Base-by-base conservation (phyloP, 1,140 invertebrate species). In the Magallana angulata region DNA sequence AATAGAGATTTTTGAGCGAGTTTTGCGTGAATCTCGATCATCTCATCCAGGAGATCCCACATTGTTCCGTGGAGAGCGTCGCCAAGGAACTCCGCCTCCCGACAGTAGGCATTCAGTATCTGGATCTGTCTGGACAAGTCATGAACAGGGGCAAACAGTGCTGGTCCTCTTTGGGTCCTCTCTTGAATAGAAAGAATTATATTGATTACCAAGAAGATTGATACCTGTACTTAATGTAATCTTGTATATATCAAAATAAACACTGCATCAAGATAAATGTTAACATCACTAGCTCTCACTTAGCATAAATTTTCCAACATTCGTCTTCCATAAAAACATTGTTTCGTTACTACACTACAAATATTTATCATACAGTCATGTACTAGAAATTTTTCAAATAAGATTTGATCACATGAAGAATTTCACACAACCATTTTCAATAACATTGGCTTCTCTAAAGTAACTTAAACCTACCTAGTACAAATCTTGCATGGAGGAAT, bases 91-190 rank as follows among this genome's bases (percentile, higher is more conserved):
- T 94, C 94, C 0, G 94, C 92, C 85, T 94, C 94, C 12, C 94
- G 89, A 76, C 91, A 91, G 87, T 92, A 94, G n/a, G 93, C 93
- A 87, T 94, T 94, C 57, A 94, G 91, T 7, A 94, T 90, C 71
- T 93, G 91, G 76, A 94, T 94, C 87, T 94, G 93, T 24, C 92
- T 90, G 1, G 92, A 89, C 6, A 94, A 82, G 60, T 92, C 91
- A 85, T 94, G 93, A 4, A 92, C 93, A 11, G 93, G 94, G 11
- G 94, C 91, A 91, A 94, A 94, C 86, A 94, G 90, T n/a, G 92
- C 87, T 9, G 92, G 92, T 71, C 91, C 60, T 7, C 89, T 85
- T 30, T 92, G 87, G 18, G 90, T 90, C 68, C 91, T 92, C 81
- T 94, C 94, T 94, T 90, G 58, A 90, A 85, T 64, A 68, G 80